phyloP scores from a whole-genome alignment of 2,113 vertebrate genomes.

The Xenus cinereus region DNA sequence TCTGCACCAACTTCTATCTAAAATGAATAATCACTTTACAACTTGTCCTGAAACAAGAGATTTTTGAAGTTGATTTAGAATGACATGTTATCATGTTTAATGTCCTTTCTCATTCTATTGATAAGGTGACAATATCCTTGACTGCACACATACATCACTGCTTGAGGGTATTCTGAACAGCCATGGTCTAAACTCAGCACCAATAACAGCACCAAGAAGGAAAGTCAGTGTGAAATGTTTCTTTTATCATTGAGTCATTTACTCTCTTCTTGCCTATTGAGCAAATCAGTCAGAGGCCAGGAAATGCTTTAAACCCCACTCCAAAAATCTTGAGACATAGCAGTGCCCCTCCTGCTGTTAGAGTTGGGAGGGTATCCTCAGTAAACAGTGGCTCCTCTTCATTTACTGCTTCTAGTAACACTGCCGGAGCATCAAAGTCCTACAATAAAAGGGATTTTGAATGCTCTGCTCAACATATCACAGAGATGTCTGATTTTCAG shows the following conservation, averaged over 20 bases:
- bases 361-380: fast-evolving
- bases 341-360: not conserved
- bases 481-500: not conserved
- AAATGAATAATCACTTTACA: constrained; percentile 15
- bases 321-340: not conserved
- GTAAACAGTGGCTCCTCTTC: not conserved
- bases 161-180: not conserved
- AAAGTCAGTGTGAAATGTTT: not conserved
- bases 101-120: not conserved
- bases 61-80: not conserved
- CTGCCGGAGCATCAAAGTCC: not conserved
- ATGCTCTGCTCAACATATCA: fast-evolving
- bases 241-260: not conserved
- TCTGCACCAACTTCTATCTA: not conserved
- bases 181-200: not conserved
- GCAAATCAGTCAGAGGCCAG: not conserved
- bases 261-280: not conserved
- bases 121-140: not conserved
- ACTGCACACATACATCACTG: not conserved
- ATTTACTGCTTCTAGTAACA: not conserved
- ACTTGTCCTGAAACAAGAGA: not conserved
- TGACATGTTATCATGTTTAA: not conserved
- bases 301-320: not conserved
- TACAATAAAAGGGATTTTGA: not conserved
- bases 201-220: not conserved